Evolutionary conservation across 2,113 vertebrate genomes (phyloP), one percentile per base, ranked within the genome.

Genomic region (Esox niger): DNA sequence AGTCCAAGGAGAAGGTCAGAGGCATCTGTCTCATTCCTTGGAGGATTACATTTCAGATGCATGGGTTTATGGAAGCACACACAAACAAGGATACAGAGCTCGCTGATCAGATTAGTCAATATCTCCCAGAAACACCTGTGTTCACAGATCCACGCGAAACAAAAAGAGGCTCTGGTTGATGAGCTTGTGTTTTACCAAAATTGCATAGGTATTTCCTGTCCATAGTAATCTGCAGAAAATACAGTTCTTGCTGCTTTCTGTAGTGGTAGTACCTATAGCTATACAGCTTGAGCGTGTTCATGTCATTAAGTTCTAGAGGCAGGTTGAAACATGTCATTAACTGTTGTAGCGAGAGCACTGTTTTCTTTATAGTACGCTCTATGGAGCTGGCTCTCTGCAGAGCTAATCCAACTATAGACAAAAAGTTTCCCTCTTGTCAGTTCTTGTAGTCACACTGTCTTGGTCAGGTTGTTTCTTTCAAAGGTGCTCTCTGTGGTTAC

Each of bases 261-360:
- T 47, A 30, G 64, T 35, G 52, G 15, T 20, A 21, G 21, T 4
- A 2, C 9, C 20, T 21, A 46, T 58, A 62, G 15, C 15, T 2
- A 71, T 60, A 46, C 21, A 47, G 32, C 62, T 3, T 43, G 38
- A 5, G 2, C 13, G 38, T 43, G 13, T 43, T 23, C 26, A 68
- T 17, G 21, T 70, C 38, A 47, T 69, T 75, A 63, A 62, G 5
- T 30, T 21, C n/a, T n/a, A 52, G n/a, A 52, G 13, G 55, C 74
- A 2, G 78, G 79, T 59, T 52, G 32, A 61, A 76, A 78, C 86
- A 84, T 31, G 79, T 62, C n/a, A 23, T 29, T 30, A 52, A 32
- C 21, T 55, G 29, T 49, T 8, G 35, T 30, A 9, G n/a, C 13
- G 26, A 60, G 38, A 25, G 9, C 21, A 43, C 17, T 4, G 17